These are phyloP conservation scores for Tachina grossa DNA, from an alignment of 2,888 invertebrate species.

Conservation along the genomic window DNA sequence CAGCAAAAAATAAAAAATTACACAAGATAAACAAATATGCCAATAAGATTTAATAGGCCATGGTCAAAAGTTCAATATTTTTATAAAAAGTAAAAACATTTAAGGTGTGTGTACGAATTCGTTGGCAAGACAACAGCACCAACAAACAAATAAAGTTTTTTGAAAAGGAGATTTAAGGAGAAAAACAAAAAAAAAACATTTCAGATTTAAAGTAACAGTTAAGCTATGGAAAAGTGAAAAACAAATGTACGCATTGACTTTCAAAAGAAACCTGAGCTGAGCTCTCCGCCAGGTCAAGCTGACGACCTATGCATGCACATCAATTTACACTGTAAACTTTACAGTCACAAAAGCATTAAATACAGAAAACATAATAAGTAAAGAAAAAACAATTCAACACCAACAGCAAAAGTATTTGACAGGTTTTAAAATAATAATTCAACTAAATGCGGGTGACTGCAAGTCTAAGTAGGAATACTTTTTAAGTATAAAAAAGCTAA, in stretches of 20 bases:
- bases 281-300: not conserved
- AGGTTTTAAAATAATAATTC: conserved; percentile 55
- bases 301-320: not conserved
- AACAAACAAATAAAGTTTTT: not conserved
- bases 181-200: too few relatives aligned
- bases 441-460: conserved; percentile 64
- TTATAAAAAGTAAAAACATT: not conserved
- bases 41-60: conserved; percentile 66
- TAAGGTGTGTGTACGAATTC: not conserved
- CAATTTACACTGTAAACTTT: too few relatives aligned
- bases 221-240: conserved; percentile 12
- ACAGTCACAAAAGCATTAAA: conserved; percentile 41
- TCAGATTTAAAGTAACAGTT: conserved; percentile 18
- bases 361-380: conserved; percentile 2
- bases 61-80: conserved; percentile 64
- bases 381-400: not conserved
- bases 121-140: not conserved
- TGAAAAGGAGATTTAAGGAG: not conserved
- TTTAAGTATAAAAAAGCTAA: not conserved
- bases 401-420: not conserved
- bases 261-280: conserved; percentile 41
- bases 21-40: conserved; percentile 9
- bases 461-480: conserved; percentile 44
- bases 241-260: conserved; percentile 28
- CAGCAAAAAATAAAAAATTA: too few relatives aligned